Percentiles rank a stretch among this genome's conserved stretches.
phyloP scores from a whole-genome alignment of 1,140 invertebrate genomes.

The Cepaea nemoralis region DNA sequence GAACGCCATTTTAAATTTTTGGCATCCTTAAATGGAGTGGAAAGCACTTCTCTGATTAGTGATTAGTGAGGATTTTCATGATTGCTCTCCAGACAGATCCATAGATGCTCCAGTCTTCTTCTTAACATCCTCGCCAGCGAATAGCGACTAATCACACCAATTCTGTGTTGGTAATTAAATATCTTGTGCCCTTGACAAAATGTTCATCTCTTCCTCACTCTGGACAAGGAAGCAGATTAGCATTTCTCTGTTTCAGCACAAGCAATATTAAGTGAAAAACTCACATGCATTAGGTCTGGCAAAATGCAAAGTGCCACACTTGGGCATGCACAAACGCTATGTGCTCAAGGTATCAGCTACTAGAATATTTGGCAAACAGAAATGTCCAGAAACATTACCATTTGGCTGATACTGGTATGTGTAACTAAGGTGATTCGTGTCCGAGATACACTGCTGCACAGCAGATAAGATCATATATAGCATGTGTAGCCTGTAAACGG shows the following conservation, averaged over 20 bases:
- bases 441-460: neutral
- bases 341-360: neutral
- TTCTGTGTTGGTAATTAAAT: too few species aligned
- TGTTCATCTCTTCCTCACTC: too few species aligned
- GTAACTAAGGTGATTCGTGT: neutral
- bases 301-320: neutral
- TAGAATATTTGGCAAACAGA: neutral
- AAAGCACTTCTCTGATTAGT: too few species aligned
- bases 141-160: too few species aligned
- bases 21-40: too few species aligned
- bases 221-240: too few species aligned
- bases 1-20: too few species aligned
- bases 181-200: too few species aligned
- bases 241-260: neutral
- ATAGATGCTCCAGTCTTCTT: too few species aligned
- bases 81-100: too few species aligned
- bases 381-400: constrained; percentile 21
- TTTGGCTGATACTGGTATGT: neutral
- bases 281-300: neutral
- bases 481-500: neutral
- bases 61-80: too few species aligned
- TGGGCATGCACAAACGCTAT: neutral
- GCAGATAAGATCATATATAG: constrained; percentile 17
- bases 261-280: neutral
- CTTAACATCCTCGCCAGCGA: too few species aligned